Conservation (phyloP, 2,888 invertebrate species). For the Drosophila pseudotakahashii region DNA sequence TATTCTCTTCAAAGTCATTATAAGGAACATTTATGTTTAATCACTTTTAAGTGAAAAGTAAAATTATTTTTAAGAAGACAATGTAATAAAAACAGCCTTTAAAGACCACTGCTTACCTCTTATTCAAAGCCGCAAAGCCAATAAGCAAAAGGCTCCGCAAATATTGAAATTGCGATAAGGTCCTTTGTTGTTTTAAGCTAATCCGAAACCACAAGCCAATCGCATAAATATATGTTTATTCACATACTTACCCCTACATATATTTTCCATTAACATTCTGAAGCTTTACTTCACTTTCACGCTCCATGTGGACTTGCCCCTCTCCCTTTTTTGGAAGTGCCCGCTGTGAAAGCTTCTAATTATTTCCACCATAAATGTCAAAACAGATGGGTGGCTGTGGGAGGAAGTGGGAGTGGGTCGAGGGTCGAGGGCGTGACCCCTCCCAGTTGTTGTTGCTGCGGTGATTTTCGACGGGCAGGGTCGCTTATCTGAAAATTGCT, state of each 20-base stretch:
- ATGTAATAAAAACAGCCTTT: not conserved
- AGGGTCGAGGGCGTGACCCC: slow-evolving; percentile 15
- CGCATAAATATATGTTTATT: slow-evolving; percentile 25
- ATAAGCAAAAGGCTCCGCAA: slow-evolving; percentile 12
- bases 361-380: slow-evolving; percentile 75
- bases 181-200: slow-evolving; percentile 5
- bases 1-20: too few relatives aligned
- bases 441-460: slow-evolving; percentile 23
- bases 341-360: slow-evolving; percentile 63
- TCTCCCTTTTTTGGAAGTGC: slow-evolving; percentile 1
- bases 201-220: slow-evolving; percentile 16
- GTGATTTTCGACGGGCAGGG: slow-evolving; percentile 20
- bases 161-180: slow-evolving; percentile 2
- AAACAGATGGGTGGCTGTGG: slow-evolving; percentile 51
- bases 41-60: too few relatives aligned
- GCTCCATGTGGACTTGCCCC: slow-evolving; percentile 39
- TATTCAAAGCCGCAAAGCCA: not conserved
- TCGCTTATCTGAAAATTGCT: slow-evolving; percentile 65
- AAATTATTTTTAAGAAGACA: too few relatives aligned
- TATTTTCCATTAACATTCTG: slow-evolving; percentile 26
- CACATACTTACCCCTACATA: slow-evolving; percentile 24
- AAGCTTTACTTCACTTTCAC: slow-evolving; percentile 51
- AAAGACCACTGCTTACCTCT: not conserved
- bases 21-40: too few relatives aligned
- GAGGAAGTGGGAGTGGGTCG: not conserved